phyloP scores from a whole-genome alignment of 1,140 invertebrate genomes.

The Antheraea pernyi region DNA sequence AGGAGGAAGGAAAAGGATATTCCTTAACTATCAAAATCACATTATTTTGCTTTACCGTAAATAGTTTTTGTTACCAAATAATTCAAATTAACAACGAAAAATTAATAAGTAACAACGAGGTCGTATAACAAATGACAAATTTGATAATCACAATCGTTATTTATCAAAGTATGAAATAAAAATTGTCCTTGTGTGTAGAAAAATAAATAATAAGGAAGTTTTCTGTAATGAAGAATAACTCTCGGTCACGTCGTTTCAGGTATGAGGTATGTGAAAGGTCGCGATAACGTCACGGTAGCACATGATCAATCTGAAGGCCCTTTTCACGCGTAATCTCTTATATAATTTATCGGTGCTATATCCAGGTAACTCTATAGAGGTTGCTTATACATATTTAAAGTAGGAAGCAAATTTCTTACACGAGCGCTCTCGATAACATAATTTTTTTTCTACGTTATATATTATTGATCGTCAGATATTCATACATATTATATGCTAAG shows the following conservation, averaged over 20 bases:
- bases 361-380: neutral
- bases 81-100: no score
- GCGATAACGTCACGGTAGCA: constrained; percentile 42
- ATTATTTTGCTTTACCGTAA: no score
- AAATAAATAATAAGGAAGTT: neutral
- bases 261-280: constrained; percentile 1
- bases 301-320: constrained; percentile 58
- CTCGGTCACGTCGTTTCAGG: neutral
- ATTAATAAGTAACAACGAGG: no score
- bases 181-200: no score
- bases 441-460: neutral
- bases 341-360: constrained; percentile 35
- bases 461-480: no score
- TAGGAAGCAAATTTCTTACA: neutral
- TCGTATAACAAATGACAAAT: no score
- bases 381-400: neutral
- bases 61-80: no score
- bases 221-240: constrained; percentile 8
- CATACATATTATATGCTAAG: no score
- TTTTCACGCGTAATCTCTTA: constrained; percentile 53
- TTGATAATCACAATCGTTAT: no score
- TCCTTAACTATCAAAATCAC: no score
- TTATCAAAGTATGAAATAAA: no score
- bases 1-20: no score
- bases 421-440: neutral